These are phyloP conservation scores for Himalopsyche phryganea DNA, from an alignment of 1,140 invertebrate genomes.

Conservation along the genomic window DNA sequence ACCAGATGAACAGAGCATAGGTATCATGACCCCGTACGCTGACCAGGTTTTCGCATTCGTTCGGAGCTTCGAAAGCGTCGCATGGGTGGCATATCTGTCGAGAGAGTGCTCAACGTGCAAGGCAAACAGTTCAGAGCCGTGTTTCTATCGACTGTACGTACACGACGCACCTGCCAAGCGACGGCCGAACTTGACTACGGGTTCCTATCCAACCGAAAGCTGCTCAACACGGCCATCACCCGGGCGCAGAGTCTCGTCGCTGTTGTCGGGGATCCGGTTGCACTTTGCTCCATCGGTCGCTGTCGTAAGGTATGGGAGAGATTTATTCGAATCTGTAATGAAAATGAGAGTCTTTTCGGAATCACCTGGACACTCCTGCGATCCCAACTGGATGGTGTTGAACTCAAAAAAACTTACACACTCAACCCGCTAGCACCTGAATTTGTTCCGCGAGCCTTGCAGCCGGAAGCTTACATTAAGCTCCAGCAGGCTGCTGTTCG, in stretches of 20 bases:
- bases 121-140: constrained; percentile 87
- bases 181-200: constrained; percentile 71
- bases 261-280: constrained; percentile 84
- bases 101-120: constrained; percentile 84
- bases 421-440: constrained; percentile 81
- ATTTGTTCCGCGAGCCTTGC: constrained; percentile 66
- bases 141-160: constrained; percentile 81
- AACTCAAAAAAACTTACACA: constrained; percentile 70
- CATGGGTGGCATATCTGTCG: constrained; percentile 76
- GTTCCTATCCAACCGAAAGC: constrained; percentile 79
- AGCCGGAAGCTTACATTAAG: constrained; percentile 46
- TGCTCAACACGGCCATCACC: constrained; percentile 85
- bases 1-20: constrained; percentile 71
- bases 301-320: constrained; percentile 83
- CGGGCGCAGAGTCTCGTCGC: constrained; percentile 83
- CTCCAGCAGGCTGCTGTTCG: constrained; percentile 8
- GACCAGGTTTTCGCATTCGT: constrained; percentile 79
- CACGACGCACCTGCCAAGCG: constrained; percentile 65
- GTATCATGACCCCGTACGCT: constrained; percentile 81
- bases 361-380: constrained; percentile 67
- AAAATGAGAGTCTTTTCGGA: constrained; percentile 73
- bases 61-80: constrained; percentile 72
- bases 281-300: constrained; percentile 77
- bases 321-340: constrained; percentile 71
- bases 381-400: constrained; percentile 67